A percentile compares a stretch with the other conserved stretches of the same genome.
These are phyloP conservation scores for Catotricha subobsoleta DNA, from an alignment of 2,888 invertebrate species.

Conservation along the genomic window DNA sequence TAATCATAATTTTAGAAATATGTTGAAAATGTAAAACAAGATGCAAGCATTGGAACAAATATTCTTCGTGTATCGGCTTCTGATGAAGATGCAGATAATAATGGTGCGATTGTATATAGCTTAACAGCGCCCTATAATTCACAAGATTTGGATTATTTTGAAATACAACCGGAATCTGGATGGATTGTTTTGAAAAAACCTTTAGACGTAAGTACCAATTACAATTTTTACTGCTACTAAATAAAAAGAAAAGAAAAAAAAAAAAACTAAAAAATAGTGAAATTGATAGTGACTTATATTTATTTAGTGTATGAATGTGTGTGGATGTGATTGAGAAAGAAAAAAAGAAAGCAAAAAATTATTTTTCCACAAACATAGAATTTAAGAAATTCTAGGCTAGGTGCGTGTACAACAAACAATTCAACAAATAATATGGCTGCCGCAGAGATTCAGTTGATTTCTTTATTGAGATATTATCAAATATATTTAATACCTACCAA, in stretches of 20 bases:
- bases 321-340: constrained; percentile 1
- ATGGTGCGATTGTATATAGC: constrained; percentile 86
- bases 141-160: constrained; percentile 84
- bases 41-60: constrained; percentile 87
- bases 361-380: not conserved
- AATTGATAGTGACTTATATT: too few relatives aligned
- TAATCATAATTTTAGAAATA: constrained; percentile 55
- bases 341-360: not conserved
- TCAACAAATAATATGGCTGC: constrained; percentile 14
- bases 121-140: constrained; percentile 78
- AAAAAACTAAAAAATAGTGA: too few relatives aligned
- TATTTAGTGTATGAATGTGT: constrained; percentile 1
- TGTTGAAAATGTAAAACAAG: constrained; percentile 91
- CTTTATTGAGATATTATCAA: not conserved
- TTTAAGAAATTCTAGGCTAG: not conserved
- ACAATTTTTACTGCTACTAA: too few relatives aligned
- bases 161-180: constrained; percentile 90
- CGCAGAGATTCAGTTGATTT: constrained; percentile 12
- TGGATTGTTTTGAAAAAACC: constrained; percentile 93
- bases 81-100: constrained; percentile 92
- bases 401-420: constrained; percentile 1
- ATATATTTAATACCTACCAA: not conserved
- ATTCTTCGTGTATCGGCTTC: constrained; percentile 88
- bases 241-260: constrained; percentile 7
- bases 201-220: constrained; percentile 87